Conservation (phyloP, 1,140 invertebrate species). For the Agrypnia vestita region DNA sequence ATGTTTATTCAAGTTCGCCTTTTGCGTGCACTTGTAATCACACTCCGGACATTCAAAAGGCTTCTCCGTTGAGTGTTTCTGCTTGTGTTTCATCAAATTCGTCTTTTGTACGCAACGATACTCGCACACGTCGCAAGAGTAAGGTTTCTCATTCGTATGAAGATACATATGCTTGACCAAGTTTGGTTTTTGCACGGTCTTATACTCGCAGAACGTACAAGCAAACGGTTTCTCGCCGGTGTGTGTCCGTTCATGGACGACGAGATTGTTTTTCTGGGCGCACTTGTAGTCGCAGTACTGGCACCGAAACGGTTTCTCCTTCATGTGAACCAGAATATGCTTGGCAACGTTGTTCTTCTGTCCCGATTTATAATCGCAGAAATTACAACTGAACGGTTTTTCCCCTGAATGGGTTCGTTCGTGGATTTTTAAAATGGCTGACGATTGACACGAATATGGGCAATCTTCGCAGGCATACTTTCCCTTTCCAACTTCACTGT, state of each 20-base stretch:
- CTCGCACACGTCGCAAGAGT: conserved; percentile 77
- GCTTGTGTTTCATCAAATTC: conserved; percentile 71
- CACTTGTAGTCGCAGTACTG: conserved; percentile 81
- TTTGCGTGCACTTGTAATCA: conserved; percentile 65
- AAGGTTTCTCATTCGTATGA: conserved; percentile 78
- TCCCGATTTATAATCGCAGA: conserved; percentile 84
- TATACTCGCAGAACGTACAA: conserved; percentile 78
- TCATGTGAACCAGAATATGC: conserved; percentile 83
- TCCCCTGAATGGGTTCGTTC: conserved; percentile 77
- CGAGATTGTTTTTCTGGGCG: conserved; percentile 76
- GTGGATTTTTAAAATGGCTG: conserved; percentile 81
- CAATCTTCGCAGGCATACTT: conserved; percentile 69
- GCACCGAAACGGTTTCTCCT: conserved; percentile 83
- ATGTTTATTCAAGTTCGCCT: conserved; percentile 64
- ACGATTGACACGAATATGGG: conserved; percentile 69
- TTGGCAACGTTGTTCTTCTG: conserved; percentile 85
- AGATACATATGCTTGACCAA: conserved; percentile 78
- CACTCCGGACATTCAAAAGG: conserved; percentile 60
- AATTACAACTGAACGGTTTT: conserved; percentile 76
- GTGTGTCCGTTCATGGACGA: conserved; percentile 75
- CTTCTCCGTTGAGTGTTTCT: conserved; percentile 69
- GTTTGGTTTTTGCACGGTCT: conserved; percentile 73
- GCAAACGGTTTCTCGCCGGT: conserved; percentile 77
- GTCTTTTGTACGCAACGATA: conserved; percentile 72
- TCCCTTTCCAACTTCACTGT: conserved; percentile 62